Evolutionary conservation across 2,797 vertebrate species (phyloP).

Genomic region (Tapera naevia): DNA sequence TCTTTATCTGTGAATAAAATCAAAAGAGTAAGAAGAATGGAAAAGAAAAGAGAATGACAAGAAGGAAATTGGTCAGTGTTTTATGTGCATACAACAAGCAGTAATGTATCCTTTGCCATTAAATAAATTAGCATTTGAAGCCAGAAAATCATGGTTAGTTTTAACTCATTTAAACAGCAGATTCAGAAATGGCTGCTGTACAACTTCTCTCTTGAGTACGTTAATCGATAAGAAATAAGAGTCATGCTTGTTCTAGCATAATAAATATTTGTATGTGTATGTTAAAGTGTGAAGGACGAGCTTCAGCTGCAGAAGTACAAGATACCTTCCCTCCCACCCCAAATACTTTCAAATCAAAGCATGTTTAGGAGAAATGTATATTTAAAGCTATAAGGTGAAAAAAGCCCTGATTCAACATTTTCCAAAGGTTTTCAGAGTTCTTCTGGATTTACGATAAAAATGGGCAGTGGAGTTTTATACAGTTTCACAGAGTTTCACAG

Average conservation of each 20-base stretch:
- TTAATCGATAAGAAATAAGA: neutral
- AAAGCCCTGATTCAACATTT: neutral
- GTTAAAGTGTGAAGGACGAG: neutral
- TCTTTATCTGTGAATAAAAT: neutral
- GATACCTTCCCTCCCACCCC: neutral
- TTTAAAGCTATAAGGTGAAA: neutral
- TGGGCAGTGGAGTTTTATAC: neutral
- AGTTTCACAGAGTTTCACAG: no score
- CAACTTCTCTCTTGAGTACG: neutral
- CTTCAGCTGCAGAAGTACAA: neutral
- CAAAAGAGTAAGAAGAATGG: neutral
- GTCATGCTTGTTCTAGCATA: neutral
- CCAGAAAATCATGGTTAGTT: neutral
- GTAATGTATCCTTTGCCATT: neutral
- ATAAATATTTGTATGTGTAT: neutral
- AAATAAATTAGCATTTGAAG: neutral
- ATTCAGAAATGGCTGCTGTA: neutral
- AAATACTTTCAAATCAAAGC: neutral
- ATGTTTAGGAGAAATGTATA: neutral
- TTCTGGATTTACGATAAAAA: neutral
- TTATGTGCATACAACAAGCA: neutral
- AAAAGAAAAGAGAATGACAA: neutral
- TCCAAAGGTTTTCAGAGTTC: neutral
- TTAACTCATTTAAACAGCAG: neutral
- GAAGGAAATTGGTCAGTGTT: neutral